These are phyloP conservation scores for Haemorhous mexicanus DNA, from an alignment of 2,113 vertebrate genomes.

Conservation along the genomic window DNA sequence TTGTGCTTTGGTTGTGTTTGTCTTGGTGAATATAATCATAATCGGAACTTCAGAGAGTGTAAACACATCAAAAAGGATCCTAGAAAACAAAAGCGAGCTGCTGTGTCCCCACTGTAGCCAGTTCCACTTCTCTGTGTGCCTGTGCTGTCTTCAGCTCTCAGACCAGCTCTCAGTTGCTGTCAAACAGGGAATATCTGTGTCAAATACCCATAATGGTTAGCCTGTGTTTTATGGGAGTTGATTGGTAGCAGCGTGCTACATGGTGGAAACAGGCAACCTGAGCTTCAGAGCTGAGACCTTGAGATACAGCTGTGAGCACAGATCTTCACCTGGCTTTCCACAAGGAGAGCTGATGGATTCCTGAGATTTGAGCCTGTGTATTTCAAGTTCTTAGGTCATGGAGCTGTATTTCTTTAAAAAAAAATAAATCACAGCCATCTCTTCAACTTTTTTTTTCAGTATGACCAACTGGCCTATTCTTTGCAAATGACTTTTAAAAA, in stretches of 20 bases:
- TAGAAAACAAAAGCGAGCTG: not conserved
- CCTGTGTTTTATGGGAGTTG: not conserved
- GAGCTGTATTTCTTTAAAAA: not conserved
- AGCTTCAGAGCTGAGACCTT: not conserved
- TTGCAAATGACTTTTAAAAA: not conserved
- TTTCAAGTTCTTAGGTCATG: not conserved
- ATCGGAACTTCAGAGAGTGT: not conserved
- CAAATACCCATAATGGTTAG: not conserved
- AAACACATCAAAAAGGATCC: not conserved
- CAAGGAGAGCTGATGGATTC: not conserved
- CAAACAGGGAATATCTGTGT: not conserved
- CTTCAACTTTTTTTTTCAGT: not conserved
- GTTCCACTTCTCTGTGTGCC: not conserved
- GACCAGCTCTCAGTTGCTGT: not conserved
- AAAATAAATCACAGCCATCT: not conserved
- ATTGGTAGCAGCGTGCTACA: not conserved
- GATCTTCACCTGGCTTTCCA: not conserved
- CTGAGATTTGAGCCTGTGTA: not conserved
- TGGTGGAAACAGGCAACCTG: not conserved
- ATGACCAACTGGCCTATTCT: not conserved
- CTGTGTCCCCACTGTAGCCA: rapidly evolving
- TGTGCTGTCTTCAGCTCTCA: not conserved
- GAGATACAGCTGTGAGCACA: not conserved
- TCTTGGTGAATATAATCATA: not conserved
- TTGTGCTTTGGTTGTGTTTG: not conserved